A percentile compares a stretch with the other conserved stretches of the same genome.
phyloP scores from a whole-genome alignment of 2,113 vertebrate species.

The Myotis yumanensis region DNA sequence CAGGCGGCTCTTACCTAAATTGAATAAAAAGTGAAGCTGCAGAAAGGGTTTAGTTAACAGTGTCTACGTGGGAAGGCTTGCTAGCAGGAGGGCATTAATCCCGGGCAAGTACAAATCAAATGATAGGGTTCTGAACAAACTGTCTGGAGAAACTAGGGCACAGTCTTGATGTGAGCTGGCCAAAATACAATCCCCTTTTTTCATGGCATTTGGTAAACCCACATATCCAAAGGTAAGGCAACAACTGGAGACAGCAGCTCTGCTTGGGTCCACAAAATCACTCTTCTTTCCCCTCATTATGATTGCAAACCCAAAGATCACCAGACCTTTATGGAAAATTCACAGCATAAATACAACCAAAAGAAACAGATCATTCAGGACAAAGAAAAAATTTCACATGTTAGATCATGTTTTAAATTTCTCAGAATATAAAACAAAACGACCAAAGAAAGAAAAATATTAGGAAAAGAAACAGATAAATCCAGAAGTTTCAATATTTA shows the following conservation, averaged over 20 bases:
- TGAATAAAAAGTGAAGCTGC: neutral
- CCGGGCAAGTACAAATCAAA: conserved; percentile 11
- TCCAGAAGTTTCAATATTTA: neutral
- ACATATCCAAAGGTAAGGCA: neutral
- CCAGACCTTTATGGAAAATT: conserved; percentile 7
- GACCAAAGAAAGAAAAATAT: neutral
- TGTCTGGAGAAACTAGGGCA: neutral
- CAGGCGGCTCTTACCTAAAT: neutral
- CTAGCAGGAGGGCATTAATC: neutral
- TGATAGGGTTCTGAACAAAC: neutral
- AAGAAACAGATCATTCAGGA: neutral
- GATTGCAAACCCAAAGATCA: neutral
- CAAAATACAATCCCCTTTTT: conserved; percentile 12
- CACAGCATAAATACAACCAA: neutral
- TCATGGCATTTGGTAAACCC: neutral
- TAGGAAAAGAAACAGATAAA: neutral
- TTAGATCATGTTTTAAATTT: neutral
- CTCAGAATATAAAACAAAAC: conserved; percentile 10
- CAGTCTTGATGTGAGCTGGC: neutral
- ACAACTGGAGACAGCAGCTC: neutral
- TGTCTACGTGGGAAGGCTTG: neutral
- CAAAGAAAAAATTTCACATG: neutral
- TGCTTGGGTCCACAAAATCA: neutral
- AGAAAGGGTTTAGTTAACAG: neutral
- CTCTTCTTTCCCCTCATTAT: neutral